Evolutionary conservation across 2,797 vertebrate genomes (phyloP).

Genomic region (Nyctibius grandis): DNA sequence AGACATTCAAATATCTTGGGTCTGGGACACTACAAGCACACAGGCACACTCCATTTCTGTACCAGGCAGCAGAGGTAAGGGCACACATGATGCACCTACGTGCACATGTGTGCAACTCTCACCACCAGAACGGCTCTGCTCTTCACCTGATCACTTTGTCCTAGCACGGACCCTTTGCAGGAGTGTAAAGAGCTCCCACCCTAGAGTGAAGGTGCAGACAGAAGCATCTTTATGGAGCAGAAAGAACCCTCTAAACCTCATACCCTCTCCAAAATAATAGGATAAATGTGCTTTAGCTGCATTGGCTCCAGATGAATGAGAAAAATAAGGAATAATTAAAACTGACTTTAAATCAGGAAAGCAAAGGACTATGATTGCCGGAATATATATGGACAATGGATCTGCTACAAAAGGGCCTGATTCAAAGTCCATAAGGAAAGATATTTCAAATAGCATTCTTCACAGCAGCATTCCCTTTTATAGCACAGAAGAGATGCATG

Average conservation of each 20-base stretch:
- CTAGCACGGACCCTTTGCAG: background rate
- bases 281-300: background rate
- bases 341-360: background rate
- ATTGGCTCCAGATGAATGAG: background rate
- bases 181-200: background rate
- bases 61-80: background rate
- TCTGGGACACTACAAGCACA: background rate
- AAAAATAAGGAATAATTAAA: background rate
- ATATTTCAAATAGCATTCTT: background rate
- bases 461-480: background rate
- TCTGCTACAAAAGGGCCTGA: background rate
- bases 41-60: rapidly evolving
- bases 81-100: rapidly evolving
- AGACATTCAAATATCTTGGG: rapidly evolving
- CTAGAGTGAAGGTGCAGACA: background rate
- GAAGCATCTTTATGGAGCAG: background rate
- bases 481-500: background rate
- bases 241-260: background rate
- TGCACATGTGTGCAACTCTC: rapidly evolving
- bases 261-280: background rate
- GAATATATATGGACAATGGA: background rate
- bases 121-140: background rate
- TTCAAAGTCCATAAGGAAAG: background rate
- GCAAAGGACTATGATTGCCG: background rate
- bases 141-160: background rate